These are phyloP conservation scores for Drosophila teissieri DNA, from an alignment of 1,140 invertebrate genomes.

Conservation along the genomic window DNA sequence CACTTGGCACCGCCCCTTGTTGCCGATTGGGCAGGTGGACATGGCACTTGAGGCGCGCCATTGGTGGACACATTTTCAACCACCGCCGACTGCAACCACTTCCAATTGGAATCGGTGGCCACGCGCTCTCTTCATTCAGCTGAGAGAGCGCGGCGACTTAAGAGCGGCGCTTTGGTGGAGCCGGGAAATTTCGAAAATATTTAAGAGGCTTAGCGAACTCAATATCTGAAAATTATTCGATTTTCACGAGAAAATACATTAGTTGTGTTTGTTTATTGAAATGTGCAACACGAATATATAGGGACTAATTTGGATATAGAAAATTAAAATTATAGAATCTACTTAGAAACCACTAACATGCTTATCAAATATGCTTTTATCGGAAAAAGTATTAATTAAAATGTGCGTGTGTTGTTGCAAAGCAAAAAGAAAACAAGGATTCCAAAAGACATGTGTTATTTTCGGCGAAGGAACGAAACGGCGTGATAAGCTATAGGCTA, in stretches of 20 bases:
- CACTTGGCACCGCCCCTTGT: slow-evolving; percentile 7
- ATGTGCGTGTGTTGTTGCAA: slow-evolving; percentile 1
- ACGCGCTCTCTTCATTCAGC: slow-evolving; percentile 1
- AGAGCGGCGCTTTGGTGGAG: background rate
- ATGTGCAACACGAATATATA: too few species aligned
- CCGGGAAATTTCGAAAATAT: background rate
- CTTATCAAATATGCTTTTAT: background rate
- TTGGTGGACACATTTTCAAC: slow-evolving; percentile 25
- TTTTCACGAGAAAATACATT: too few species aligned
- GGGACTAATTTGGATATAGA: too few species aligned
- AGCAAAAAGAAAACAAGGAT: slow-evolving; percentile 11
- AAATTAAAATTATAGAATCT: background rate
- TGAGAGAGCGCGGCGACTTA: background rate
- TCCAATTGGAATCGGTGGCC: background rate
- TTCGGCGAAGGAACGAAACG: background rate
- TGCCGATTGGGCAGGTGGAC: slow-evolving; percentile 32
- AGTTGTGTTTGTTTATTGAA: too few species aligned
- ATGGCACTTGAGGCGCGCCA: background rate
- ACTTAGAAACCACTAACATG: background rate
- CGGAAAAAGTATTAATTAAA: background rate
- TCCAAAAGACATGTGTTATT: slow-evolving; percentile 1
- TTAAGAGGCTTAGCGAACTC: background rate
- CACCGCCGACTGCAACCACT: slow-evolving; percentile 13
- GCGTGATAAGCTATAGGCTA: slow-evolving; percentile 1
- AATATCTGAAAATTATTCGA: too few species aligned